Evolutionary conservation across 2,797 vertebrate genomes (phyloP).

Genomic region (Gymnoscopelus braueri): DNA sequence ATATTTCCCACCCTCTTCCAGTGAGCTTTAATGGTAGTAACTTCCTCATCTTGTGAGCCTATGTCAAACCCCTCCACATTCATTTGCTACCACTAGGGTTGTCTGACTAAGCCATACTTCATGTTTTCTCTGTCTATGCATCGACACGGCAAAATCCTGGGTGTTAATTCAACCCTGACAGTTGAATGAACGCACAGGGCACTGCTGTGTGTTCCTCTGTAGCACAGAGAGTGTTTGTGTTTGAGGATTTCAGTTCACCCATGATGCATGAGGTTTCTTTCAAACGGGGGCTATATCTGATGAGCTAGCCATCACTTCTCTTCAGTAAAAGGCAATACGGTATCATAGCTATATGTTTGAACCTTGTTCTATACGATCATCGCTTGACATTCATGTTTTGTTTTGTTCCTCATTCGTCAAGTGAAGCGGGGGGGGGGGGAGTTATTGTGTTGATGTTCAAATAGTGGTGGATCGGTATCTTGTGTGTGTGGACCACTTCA

Average conservation of each 20-base stretch:
- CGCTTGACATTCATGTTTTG: constrained; percentile 20
- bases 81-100: too few species aligned
- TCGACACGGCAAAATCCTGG: too few species aligned
- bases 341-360: constrained; percentile 65
- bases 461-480: constrained; percentile 1
- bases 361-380: constrained; percentile 50
- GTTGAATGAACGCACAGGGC: too few species aligned
- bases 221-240: neutral
- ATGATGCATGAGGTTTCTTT: constrained; percentile 36
- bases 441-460: constrained; percentile 22
- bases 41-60: too few species aligned
- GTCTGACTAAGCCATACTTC: too few species aligned
- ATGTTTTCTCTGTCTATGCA: too few species aligned
- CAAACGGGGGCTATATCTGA: constrained; percentile 45
- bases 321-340: constrained; percentile 76
- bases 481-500: neutral
- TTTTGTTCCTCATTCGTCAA: constrained; percentile 38
- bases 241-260: constrained; percentile 36
- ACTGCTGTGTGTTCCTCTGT: too few species aligned
- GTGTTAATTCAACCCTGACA: too few species aligned
- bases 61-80: too few species aligned
- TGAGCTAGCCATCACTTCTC: constrained; percentile 48
- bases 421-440: constrained; percentile 24
- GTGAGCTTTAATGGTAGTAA: too few species aligned
- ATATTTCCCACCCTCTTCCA: too few species aligned